Evolutionary conservation across 2,888 invertebrate species (phyloP).

Genomic region (Agrypnus murinus): DNA sequence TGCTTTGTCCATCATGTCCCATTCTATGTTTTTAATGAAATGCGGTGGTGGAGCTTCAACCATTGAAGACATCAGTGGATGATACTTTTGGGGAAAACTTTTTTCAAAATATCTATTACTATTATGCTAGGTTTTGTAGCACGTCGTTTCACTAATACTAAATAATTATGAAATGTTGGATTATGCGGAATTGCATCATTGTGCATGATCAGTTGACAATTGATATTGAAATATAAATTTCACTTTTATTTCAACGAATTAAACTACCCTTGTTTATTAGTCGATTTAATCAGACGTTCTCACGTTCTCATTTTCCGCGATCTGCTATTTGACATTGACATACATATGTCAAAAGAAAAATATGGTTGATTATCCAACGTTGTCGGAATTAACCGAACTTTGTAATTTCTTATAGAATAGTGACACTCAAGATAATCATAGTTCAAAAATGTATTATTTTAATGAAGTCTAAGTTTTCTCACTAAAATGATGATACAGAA

Average conservation of each 20-base stretch:
- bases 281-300: background rate
- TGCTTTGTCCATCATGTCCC: constrained; percentile 98
- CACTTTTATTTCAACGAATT: constrained; percentile 4
- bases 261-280: constrained; percentile 5
- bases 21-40: constrained; percentile 91
- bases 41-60: constrained; percentile 76
- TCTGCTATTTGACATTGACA: constrained; percentile 14
- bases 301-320: background rate
- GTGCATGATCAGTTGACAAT: constrained; percentile 33
- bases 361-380: no score
- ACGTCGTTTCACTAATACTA: constrained; percentile 13
- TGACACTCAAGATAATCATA: no score
- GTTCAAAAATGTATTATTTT: no score
- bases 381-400: no score
- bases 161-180: constrained; percentile 14
- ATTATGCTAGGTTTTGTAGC: background rate
- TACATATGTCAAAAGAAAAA: background rate
- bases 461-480: no score
- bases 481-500: no score
- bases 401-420: no score
- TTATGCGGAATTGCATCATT: constrained; percentile 29
- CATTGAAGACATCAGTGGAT: constrained; percentile 64
- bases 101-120: background rate
- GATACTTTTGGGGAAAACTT: background rate
- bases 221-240: constrained; percentile 18